phyloP scores from a whole-genome alignment of 2,888 invertebrate genomes.

The Hypolimnas misippus region DNA sequence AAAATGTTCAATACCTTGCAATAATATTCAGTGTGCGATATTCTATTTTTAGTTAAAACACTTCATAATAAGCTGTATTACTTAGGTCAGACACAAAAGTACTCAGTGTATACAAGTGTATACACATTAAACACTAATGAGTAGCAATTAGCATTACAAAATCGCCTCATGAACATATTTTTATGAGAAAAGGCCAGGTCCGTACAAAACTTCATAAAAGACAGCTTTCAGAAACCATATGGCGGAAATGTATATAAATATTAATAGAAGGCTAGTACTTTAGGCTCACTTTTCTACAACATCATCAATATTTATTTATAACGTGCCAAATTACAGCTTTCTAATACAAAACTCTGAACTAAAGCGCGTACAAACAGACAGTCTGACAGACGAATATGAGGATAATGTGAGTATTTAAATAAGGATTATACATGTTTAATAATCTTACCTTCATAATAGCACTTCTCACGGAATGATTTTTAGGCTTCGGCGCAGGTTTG shows the following conservation, averaged over 20 bases:
- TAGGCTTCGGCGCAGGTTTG: conserved; percentile 69
- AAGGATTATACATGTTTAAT: background rate
- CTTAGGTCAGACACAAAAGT: conserved; percentile 9
- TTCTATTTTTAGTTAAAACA: conserved; percentile 8
- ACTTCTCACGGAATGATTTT: conserved; percentile 60
- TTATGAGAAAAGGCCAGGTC: conserved; percentile 28
- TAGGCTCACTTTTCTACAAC: too few species aligned
- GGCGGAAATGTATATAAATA: background rate
- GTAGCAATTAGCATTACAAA: conserved; percentile 35
- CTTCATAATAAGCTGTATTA: background rate
- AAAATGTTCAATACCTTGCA: background rate
- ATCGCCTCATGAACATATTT: conserved; percentile 22
- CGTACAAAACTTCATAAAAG: conserved; percentile 10
- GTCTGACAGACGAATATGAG: too few species aligned
- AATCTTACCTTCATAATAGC: conserved; percentile 68
- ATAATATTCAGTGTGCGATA: background rate
- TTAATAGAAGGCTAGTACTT: background rate
- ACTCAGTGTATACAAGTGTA: conserved; percentile 3
- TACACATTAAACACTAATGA: conserved; percentile 15
- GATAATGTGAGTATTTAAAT: too few species aligned
- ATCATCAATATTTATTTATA: too few species aligned
- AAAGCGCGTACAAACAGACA: too few species aligned
- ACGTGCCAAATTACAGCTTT: too few species aligned
- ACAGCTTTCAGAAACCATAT: background rate
- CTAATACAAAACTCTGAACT: too few species aligned